These are phyloP conservation scores for Cotesia glomerata DNA, from an alignment of 1,140 invertebrate species.

Conservation along the genomic window DNA sequence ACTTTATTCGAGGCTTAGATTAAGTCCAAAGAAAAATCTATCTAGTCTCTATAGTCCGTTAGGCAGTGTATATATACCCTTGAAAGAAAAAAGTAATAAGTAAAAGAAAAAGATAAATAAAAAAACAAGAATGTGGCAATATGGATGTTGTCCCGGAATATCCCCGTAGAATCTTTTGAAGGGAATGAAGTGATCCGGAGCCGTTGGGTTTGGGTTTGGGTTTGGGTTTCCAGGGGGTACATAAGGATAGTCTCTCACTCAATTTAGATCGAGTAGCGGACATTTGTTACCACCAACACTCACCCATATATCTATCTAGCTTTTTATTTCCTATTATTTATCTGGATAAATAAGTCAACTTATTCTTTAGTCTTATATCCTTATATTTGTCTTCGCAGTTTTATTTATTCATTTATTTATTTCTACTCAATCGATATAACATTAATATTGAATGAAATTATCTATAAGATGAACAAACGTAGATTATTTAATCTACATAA, in stretches of 20 bases:
- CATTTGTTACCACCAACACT: slow-evolving; percentile 48
- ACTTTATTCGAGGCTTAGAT: slow-evolving; percentile 60
- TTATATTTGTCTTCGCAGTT: neutral
- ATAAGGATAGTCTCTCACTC: slow-evolving; percentile 47
- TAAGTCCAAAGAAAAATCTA: slow-evolving; percentile 63
- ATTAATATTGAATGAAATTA: too few species aligned
- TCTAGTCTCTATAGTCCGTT: slow-evolving; percentile 31
- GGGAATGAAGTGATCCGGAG: slow-evolving; percentile 6
- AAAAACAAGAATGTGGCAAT: slow-evolving; percentile 49
- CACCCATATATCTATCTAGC: slow-evolving; percentile 27
- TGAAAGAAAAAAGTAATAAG: slow-evolving; percentile 31
- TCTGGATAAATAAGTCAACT: slow-evolving; percentile 59
- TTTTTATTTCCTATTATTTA: slow-evolving; percentile 62
- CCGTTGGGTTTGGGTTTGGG: neutral
- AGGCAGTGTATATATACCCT: neutral
- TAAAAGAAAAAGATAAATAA: slow-evolving; percentile 27
- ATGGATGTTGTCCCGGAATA: slow-evolving; percentile 52
- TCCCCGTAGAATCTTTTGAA: neutral
- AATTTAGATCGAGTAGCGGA: slow-evolving; percentile 63
- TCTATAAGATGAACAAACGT: too few species aligned
- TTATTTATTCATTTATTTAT: too few species aligned
- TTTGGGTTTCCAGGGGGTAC: slow-evolving; percentile 27
- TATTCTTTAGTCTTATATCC: neutral
- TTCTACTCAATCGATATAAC: too few species aligned
- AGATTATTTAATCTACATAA: too few species aligned